Conservation (phyloP, 2,797 vertebrate species). For the Halcyon smyrnensis region DNA sequence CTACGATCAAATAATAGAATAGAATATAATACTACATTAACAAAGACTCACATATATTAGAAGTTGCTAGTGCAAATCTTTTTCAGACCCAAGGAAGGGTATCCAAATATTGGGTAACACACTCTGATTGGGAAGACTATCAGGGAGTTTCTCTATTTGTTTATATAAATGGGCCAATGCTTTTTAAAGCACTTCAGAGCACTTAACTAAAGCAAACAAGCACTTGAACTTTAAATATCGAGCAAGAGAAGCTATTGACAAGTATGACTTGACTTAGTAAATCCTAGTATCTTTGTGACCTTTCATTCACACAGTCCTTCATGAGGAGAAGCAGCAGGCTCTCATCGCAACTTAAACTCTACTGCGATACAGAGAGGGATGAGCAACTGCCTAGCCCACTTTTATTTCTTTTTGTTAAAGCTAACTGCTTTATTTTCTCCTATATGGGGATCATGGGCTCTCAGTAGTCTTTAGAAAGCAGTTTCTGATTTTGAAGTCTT, state of each 20-base stretch:
- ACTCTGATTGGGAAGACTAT: constrained; percentile 54
- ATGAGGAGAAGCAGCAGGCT: not conserved
- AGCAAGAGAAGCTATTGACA: constrained; percentile 76
- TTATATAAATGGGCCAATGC: constrained; percentile 72
- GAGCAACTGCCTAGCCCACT: not conserved
- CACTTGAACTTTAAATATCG: constrained; percentile 79
- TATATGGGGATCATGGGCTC: not conserved
- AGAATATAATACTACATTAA: not conserved
- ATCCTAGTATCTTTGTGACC: constrained; percentile 42
- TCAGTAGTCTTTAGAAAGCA: not conserved
- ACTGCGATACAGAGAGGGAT: not conserved
- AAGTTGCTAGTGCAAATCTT: not conserved
- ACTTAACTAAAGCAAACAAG: constrained; percentile 80
- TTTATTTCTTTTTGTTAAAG: not conserved
- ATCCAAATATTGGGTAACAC: constrained; percentile 49
- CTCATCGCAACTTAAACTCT: not conserved
- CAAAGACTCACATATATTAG: not conserved
- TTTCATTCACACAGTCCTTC: constrained; percentile 19
- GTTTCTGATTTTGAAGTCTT: not conserved
- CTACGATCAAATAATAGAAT: not conserved
- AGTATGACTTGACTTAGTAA: constrained; percentile 65
- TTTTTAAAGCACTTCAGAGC: constrained; percentile 76
- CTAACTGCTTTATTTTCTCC: not conserved
- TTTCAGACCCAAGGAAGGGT: constrained; percentile 9
- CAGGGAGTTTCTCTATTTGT: constrained; percentile 69